Evolutionary conservation across 92 coral and sea anemone genomes (phyloP), one percentile per base, ranked within the genome.

Genomic region (Epizoanthus fatuus): DNA sequence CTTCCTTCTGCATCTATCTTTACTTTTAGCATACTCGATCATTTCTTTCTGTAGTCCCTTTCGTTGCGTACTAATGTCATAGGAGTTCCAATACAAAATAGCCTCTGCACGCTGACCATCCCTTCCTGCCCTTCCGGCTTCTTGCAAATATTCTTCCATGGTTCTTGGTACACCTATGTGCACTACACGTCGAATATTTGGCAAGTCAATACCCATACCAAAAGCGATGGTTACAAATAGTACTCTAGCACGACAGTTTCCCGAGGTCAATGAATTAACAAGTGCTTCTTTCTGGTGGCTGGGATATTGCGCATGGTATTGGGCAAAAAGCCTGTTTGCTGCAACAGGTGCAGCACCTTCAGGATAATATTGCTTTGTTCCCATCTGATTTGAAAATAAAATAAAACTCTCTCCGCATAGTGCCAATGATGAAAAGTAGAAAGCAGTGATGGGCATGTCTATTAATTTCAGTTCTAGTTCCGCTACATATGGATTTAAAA

Each of bases 51-150:
- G 69, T 63, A 63, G 69, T 13, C 75, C 42, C 32, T 69, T 14
- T 69, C 75, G 75, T 20, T 25, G n/a, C 38, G 14, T 53, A 39
- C 69, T 79, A 81, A 53, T 69, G 49, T 45, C 62, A 67, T 81
- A 52, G 11, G 56, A 57, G 29, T 81, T 81, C 37, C 25, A 81
- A 47, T 65, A 52, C 42, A 81, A 15, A 38, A 49, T 65, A 65
- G 78, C 74, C 17, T 14, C 25, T 67, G 86, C 78, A 39, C 45
- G 80, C 78, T 83, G 51, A n/a, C 70, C 66, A 69, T 83, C 80
- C 69, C 87, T 83, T 37, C 87, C 87, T 10, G 87, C 87, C 53
- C 87, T 69, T 13, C 79, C 87, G n/a, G 53, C 58, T 76, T 83
- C 79, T 54, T 83, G 87, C 51, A 68, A 52, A 58, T 69, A 83